A percentile compares a stretch with the other conserved stretches of the same genome.
These are phyloP conservation scores for Crematogaster levior DNA, from an alignment of 2,888 invertebrate species.

Conservation along the genomic window DNA sequence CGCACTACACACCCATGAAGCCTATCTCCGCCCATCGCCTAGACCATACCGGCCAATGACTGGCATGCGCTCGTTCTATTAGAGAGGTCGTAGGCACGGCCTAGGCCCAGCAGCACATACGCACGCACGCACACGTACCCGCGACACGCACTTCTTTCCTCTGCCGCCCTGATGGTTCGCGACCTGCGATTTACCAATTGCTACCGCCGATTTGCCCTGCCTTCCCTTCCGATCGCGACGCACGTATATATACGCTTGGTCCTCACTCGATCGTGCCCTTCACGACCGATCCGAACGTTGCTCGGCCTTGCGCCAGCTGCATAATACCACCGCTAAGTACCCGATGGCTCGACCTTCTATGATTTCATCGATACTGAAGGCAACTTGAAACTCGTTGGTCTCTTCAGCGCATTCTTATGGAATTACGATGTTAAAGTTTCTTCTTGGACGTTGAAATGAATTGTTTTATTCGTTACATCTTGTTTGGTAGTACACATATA, in stretches of 20 bases:
- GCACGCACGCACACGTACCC: constrained; percentile 52
- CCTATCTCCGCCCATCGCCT: constrained; percentile 82
- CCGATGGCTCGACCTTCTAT: not conserved
- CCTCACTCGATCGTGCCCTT: not conserved
- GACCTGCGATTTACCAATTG: constrained; percentile 57
- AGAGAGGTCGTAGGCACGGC: constrained; percentile 74
- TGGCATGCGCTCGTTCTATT: constrained; percentile 74
- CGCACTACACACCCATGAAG: constrained; percentile 72
- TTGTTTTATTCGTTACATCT: not conserved
- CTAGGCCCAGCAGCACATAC: constrained; percentile 60
- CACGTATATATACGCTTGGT: not conserved
- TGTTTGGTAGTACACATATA: not conserved
- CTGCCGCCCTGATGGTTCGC: not conserved
- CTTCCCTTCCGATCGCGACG: not conserved
- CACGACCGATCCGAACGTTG: not conserved
- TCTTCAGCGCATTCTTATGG: not conserved
- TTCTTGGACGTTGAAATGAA: not conserved
- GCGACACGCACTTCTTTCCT: constrained; percentile 50
- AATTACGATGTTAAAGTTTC: not conserved
- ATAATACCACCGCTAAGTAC: not conserved
- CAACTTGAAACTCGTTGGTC: not conserved
- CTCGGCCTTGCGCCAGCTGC: constrained; percentile 7
- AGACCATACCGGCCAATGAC: constrained; percentile 80
- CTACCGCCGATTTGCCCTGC: not conserved
- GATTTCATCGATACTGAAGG: not conserved